These are phyloP conservation scores for Drosophila seguyi DNA, from an alignment of 1,140 invertebrate genomes.

Conservation along the genomic window DNA sequence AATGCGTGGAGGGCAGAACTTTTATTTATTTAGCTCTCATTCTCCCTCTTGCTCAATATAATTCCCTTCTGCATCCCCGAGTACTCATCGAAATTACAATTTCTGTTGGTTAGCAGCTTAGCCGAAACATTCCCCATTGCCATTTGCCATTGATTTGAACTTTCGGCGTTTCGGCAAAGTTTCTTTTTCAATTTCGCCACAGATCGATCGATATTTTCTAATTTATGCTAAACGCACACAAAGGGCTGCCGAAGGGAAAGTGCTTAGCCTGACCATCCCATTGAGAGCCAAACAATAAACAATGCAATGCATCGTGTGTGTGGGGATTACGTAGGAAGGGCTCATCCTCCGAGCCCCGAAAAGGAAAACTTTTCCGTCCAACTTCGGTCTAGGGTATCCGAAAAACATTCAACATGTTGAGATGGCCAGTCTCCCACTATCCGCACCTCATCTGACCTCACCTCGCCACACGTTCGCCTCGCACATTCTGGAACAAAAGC, in stretches of 20 bases:
- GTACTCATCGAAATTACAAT: conserved; percentile 55
- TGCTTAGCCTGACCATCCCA: conserved; percentile 24
- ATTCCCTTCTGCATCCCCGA: conserved; percentile 27
- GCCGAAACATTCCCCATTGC: conserved; percentile 24
- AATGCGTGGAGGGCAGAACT: conserved; percentile 41
- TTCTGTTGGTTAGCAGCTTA: conserved; percentile 48
- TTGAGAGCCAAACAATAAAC: conserved; percentile 46
- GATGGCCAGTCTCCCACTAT: not conserved
- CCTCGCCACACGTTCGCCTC: not conserved
- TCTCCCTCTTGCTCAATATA: conserved; percentile 18
- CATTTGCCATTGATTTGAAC: conserved; percentile 42
- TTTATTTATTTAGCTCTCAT: conserved; percentile 47
- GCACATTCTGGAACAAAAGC: conserved; percentile 37
- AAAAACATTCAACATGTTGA: conserved; percentile 53
- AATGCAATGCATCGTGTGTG: conserved; percentile 39
- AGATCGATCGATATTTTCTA: conserved; percentile 70
- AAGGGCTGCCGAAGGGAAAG: conserved; percentile 33
- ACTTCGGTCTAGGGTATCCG: conserved; percentile 25
- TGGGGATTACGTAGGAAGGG: conserved; percentile 20
- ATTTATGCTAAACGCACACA: conserved; percentile 67
- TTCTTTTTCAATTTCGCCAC: conserved; percentile 52
- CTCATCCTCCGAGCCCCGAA: conserved; percentile 3
- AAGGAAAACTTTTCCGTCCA: conserved; percentile 43
- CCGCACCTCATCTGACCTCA: not conserved
- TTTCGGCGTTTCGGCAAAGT: conserved; percentile 27